Conservation (phyloP, 2,113 vertebrate species). For the Toxotes jaculatrix region DNA sequence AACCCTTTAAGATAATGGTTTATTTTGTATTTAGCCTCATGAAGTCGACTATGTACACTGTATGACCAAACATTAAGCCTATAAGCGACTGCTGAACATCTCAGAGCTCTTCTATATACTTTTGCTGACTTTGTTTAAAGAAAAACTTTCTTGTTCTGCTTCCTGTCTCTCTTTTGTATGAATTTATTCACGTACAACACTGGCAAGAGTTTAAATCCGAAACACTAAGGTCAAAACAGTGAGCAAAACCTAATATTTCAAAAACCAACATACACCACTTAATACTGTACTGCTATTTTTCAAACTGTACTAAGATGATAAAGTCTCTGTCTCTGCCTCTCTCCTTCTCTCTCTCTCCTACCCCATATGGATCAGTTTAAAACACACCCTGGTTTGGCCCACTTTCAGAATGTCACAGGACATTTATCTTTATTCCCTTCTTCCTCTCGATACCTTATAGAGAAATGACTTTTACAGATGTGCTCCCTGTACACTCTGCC, state of each 20-base stretch:
- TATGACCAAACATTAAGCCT: not conserved
- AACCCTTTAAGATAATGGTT: not conserved
- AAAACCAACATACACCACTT: conserved; percentile 48
- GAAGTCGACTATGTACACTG: not conserved
- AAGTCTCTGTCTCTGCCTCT: conserved; percentile 39
- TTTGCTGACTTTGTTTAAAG: not conserved
- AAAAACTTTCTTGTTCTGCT: not conserved
- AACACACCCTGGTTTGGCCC: conserved; percentile 76
- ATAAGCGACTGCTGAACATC: not conserved
- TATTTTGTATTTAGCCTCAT: not conserved
- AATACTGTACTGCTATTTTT: conserved; percentile 49
- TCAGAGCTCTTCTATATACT: not conserved
- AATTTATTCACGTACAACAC: conserved; percentile 28
- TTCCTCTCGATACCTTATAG: conserved; percentile 76
- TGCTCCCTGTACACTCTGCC: conserved; percentile 50
- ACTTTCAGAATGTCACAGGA: conserved; percentile 84
- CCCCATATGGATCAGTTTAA: conserved; percentile 85
- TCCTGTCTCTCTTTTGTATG: conserved; percentile 2
- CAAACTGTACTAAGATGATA: conserved; percentile 62
- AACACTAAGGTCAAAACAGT: conserved; percentile 45
- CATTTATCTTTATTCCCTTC: conserved; percentile 86
- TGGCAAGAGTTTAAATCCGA: conserved; percentile 49
- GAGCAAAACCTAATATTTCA: conserved; percentile 41
- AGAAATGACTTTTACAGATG: conserved; percentile 85
- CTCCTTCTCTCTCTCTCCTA: not conserved